phyloP scores from a whole-genome alignment of 2,113 vertebrate genomes.

The Shinisaurus crocodilurus region DNA sequence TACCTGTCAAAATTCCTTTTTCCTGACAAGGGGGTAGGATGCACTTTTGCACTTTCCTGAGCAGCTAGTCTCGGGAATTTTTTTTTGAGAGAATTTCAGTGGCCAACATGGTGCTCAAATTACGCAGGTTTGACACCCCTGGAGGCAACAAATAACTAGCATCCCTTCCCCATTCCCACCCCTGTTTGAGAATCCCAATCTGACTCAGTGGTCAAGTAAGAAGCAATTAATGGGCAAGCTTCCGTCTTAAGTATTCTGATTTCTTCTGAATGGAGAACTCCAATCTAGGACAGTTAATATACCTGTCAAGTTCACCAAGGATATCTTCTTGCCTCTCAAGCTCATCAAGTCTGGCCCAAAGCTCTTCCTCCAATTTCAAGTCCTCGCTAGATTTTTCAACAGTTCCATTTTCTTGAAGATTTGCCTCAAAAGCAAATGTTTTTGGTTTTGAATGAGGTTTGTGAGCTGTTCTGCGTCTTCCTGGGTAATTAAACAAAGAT shows the following conservation, averaged over 20 bases:
- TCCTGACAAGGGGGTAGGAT: too few relatives aligned
- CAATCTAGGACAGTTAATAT: conserved; percentile 9
- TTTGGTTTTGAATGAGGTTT: conserved; percentile 92
- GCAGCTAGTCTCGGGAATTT: too few relatives aligned
- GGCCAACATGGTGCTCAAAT: too few relatives aligned
- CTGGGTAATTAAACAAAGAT: conserved; percentile 70
- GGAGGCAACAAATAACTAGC: not conserved
- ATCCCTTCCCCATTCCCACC: not conserved
- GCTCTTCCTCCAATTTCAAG: conserved; percentile 82
- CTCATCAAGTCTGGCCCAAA: conserved; percentile 93
- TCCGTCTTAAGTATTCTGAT: not conserved
- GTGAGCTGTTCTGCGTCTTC: conserved; percentile 88
- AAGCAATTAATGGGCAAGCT: not conserved
- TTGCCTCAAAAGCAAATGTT: conserved; percentile 77
- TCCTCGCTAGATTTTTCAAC: conserved; percentile 61
- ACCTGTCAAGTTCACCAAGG: conserved; percentile 88
- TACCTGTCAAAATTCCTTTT: too few relatives aligned
- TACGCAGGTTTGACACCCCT: too few relatives aligned
- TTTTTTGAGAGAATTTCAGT: too few relatives aligned
- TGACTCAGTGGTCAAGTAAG: not conserved
- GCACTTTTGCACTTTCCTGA: too few relatives aligned
- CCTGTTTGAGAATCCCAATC: not conserved
- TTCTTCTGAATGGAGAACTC: not conserved
- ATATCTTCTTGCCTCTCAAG: conserved; percentile 88
- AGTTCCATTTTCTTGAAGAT: conserved; percentile 72